These are phyloP conservation scores for Neodiprion pinetum DNA, from an alignment of 1,140 invertebrate genomes.

Conservation along the genomic window DNA sequence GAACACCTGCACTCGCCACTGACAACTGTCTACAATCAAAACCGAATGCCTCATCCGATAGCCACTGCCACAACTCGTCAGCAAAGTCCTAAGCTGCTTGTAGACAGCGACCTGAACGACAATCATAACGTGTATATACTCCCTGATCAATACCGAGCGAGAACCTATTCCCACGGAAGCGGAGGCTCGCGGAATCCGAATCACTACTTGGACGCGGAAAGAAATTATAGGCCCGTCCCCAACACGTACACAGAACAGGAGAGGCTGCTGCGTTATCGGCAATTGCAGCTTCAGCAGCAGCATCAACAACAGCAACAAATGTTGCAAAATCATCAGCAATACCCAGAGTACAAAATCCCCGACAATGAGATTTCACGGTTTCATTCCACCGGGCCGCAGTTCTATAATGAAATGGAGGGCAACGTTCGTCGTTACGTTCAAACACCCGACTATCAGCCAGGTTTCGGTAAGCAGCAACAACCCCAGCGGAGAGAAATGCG, in stretches of 20 bases:
- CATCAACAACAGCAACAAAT: conserved; percentile 27
- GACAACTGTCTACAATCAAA: conserved; percentile 37
- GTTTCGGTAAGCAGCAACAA: conserved; percentile 32
- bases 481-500: conserved; percentile 30
- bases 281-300: conserved; percentile 36
- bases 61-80: conserved; percentile 36
- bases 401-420: conserved; percentile 41
- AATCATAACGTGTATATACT: conserved; percentile 57
- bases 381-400: conserved; percentile 36
- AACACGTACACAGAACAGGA: conserved; percentile 53
- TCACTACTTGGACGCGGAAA: conserved; percentile 46
- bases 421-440: conserved; percentile 35
- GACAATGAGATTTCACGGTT: conserved; percentile 38
- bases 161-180: conserved; percentile 52
- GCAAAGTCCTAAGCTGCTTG: conserved; percentile 40
- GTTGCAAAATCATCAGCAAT: conserved; percentile 25
- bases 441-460: conserved; percentile 36
- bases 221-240: conserved; percentile 44
- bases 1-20: conserved; percentile 26
- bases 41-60: conserved; percentile 36
- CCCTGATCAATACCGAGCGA: conserved; percentile 50
- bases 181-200: conserved; percentile 39
- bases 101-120: conserved; percentile 51
- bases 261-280: conserved; percentile 43
- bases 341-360: conserved; percentile 37